Conservation (phyloP, 2,113 vertebrate genomes). For the Porphyrio hochstetteri region DNA sequence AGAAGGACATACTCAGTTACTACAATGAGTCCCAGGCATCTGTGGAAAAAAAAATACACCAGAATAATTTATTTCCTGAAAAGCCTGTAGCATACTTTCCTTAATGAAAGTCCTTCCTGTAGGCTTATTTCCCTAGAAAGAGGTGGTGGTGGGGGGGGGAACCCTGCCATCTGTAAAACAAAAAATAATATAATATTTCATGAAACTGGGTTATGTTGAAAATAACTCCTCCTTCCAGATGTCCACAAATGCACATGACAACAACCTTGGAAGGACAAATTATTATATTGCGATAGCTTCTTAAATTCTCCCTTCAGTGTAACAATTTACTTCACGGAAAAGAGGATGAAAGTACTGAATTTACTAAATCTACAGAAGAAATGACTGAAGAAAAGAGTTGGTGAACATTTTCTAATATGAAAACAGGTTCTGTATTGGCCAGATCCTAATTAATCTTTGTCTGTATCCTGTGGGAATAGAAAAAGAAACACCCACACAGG, state of each 20-base stretch:
- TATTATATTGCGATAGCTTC: not conserved
- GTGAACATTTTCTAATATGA: not conserved
- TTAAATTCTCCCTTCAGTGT: not conserved
- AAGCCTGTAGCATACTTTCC: too few relatives aligned
- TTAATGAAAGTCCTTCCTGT: not conserved
- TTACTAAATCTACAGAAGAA: not conserved
- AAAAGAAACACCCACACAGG: not conserved
- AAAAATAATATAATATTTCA: not conserved
- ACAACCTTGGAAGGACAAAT: not conserved
- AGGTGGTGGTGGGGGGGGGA: too few relatives aligned
- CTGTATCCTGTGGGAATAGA: not conserved
- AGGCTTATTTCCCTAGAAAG: not conserved
- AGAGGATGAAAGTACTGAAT: not conserved
- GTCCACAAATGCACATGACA: not conserved
- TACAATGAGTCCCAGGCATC: not conserved
- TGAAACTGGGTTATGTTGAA: not conserved
- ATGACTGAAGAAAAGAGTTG: not conserved
- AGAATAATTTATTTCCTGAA: too few relatives aligned
- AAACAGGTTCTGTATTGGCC: not conserved
- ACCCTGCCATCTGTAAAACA: too few relatives aligned
- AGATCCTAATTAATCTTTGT: not conserved
- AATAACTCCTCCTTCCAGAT: not conserved
- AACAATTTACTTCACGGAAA: not conserved
- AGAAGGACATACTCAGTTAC: not conserved
- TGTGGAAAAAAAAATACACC: too few relatives aligned